A percentile compares a stretch with the other conserved stretches of the same genome.
phyloP scores from a whole-genome alignment of 2,113 vertebrate species.

The Struthio camelus region DNA sequence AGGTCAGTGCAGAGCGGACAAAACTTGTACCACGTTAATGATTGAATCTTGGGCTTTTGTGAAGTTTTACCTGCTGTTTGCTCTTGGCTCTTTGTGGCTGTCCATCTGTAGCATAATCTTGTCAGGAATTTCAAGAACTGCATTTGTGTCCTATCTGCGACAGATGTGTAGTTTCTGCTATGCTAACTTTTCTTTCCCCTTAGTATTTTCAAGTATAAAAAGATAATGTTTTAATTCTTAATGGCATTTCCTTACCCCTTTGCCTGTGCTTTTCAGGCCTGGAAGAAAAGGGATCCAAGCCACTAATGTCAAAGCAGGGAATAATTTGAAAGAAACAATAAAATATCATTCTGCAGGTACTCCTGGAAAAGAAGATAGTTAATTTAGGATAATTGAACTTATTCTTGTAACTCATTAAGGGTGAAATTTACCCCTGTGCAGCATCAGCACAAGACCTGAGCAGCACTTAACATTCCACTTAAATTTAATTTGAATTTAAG shows the following conservation, averaged over 20 bases:
- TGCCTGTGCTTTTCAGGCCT: background rate
- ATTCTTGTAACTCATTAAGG: constrained; percentile 11
- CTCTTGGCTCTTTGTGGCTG: background rate
- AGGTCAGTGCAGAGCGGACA: background rate
- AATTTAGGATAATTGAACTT: constrained; percentile 36
- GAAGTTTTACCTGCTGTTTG: background rate
- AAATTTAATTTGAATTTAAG: constrained; percentile 30
- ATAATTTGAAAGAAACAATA: background rate
- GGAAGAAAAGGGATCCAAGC: background rate
- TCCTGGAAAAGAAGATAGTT: constrained; percentile 13
- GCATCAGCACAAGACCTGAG: constrained; percentile 1
- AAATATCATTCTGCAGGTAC: background rate
- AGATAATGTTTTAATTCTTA: background rate
- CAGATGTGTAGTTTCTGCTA: background rate
- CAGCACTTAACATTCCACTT: constrained; percentile 38
- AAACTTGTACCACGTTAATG: background rate
- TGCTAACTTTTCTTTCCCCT: background rate
- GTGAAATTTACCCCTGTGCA: background rate
- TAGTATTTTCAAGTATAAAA: background rate
- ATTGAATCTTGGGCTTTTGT: background rate
- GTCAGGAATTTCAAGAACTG: background rate
- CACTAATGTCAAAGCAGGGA: background rate
- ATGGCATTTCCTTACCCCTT: background rate
- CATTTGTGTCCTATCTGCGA: background rate
- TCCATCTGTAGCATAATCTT: background rate